Conservation (phyloP, 2,797 vertebrate genomes). For the Ptychobarbus kaznakovi region DNA sequence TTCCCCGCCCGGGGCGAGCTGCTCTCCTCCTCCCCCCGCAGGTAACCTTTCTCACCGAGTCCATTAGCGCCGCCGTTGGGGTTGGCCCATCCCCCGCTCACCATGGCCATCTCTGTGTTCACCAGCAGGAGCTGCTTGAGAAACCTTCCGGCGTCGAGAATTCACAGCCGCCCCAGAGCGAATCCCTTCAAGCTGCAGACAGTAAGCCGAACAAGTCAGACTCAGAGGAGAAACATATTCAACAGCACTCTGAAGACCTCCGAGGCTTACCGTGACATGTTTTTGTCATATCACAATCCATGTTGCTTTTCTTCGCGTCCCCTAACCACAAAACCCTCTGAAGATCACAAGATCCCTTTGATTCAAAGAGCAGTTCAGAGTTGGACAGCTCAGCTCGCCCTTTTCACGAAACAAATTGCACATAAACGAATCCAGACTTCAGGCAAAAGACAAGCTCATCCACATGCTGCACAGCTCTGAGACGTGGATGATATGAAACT, state of each 20-base stretch:
- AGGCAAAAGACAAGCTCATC: constrained; percentile 57
- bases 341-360: constrained; percentile 69
- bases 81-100: constrained; percentile 93
- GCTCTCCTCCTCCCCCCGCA: constrained; percentile 85
- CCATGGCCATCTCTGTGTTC: constrained; percentile 88
- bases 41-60: constrained; percentile 85
- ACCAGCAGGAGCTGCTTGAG: constrained; percentile 50
- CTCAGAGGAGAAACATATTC: neutral
- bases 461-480: constrained; percentile 54
- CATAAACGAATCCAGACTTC: constrained; percentile 69
- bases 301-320: constrained; percentile 60
- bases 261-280: neutral
- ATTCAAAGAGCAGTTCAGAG: constrained; percentile 72
- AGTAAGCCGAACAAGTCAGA: constrained; percentile 48
- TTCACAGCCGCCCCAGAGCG: no score
- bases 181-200: constrained; percentile 49
- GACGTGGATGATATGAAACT: constrained; percentile 54
- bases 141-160: constrained; percentile 47
- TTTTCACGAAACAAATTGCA: constrained; percentile 83
- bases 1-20: constrained; percentile 86
- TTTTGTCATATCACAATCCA: constrained; percentile 19
- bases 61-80: constrained; percentile 88
- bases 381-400: constrained; percentile 72
- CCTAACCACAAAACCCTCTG: constrained; percentile 67
- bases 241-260: constrained; percentile 30